These are phyloP conservation scores for Oxyscelio sp. DNA, from an alignment of 2,888 invertebrate species.

Conservation along the genomic window DNA sequence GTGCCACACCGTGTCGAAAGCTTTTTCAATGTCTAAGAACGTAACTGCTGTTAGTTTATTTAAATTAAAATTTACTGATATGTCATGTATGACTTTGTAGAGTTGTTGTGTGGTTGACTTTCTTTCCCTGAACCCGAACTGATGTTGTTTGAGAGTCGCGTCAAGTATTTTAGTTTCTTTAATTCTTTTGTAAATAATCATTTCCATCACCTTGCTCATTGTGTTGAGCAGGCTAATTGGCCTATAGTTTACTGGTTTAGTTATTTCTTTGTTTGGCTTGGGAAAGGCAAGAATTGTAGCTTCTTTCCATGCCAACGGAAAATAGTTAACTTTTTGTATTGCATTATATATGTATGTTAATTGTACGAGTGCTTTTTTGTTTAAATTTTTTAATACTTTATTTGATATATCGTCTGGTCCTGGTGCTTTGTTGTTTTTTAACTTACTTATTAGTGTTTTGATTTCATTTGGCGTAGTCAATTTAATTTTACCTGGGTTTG, in stretches of 20 bases:
- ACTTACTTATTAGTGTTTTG: constrained; percentile 22
- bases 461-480: background rate
- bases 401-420: background rate
- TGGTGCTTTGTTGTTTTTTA: background rate
- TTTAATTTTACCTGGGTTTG: too few relatives aligned
- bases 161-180: constrained; percentile 44
- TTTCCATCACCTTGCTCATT: constrained; percentile 35
- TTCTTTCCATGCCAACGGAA: constrained; percentile 37
- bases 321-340: too few relatives aligned
- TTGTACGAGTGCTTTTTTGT: too few relatives aligned
- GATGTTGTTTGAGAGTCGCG: too few relatives aligned
- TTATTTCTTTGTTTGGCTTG: constrained; percentile 25
- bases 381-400: background rate
- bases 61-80: constrained; percentile 69
- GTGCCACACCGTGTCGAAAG: too few relatives aligned
- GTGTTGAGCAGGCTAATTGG: constrained; percentile 32
- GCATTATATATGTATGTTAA: too few relatives aligned
- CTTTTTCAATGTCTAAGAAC: too few relatives aligned
- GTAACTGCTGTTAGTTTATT: constrained; percentile 68
- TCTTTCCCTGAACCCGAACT: constrained; percentile 77
- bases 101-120: constrained; percentile 77
- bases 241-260: constrained; percentile 3
- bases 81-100: constrained; percentile 66
- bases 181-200: too few relatives aligned
- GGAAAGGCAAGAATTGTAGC: constrained; percentile 25